These are phyloP conservation scores for Aleadryas rufinucha DNA, from an alignment of 2,113 vertebrate genomes.

Conservation along the genomic window DNA sequence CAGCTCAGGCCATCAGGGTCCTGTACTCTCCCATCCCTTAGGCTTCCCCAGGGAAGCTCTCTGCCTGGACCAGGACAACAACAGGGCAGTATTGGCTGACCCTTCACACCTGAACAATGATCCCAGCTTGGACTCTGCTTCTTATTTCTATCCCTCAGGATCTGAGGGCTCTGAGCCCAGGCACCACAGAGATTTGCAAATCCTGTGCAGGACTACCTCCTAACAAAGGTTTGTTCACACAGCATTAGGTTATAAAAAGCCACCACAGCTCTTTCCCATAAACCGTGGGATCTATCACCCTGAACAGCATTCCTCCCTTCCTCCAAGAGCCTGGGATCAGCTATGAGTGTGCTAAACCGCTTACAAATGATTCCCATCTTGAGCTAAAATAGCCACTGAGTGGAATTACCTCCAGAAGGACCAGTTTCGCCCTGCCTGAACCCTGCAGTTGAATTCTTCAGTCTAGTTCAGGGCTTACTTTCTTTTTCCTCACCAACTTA, in stretches of 20 bases:
- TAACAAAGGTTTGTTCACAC: neutral
- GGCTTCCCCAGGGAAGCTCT: neutral
- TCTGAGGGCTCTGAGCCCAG: neutral
- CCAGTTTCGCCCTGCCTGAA: neutral
- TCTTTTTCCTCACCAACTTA: neutral
- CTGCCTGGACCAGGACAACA: neutral
- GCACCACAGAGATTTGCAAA: neutral
- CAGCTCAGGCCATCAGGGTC: neutral
- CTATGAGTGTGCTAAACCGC: neutral
- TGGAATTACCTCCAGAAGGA: neutral
- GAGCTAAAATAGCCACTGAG: neutral
- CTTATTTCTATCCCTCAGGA: neutral
- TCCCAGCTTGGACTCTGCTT: neutral
- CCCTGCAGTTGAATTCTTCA: neutral
- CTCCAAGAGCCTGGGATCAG: neutral
- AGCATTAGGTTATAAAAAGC: neutral
- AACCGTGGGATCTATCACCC: neutral
- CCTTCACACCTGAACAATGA: neutral
- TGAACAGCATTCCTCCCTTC: neutral
- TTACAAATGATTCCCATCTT: neutral
- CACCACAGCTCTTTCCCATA: neutral
- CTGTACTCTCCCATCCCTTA: neutral
- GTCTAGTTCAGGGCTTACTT: neutral
- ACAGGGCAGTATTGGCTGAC: neutral
- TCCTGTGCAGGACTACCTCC: neutral